Conservation (phyloP, 2,888 invertebrate genomes). For the Brachypterus glaber region DNA sequence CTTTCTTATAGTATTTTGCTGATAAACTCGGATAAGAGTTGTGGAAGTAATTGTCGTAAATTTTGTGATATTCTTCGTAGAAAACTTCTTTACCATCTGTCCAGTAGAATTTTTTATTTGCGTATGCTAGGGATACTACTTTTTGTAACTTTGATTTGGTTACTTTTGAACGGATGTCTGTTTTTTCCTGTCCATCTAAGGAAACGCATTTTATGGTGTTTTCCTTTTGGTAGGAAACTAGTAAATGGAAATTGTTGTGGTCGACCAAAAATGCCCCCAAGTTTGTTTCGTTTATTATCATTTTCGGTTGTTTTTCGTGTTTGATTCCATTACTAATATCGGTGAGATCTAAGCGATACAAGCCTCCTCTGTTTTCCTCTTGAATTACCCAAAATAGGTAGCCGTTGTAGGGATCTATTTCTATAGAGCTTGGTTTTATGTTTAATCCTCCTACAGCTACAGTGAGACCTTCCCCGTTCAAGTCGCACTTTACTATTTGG, state of each 20-base stretch:
- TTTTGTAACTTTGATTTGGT: slow-evolving; percentile 65
- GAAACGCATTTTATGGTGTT: slow-evolving; percentile 76
- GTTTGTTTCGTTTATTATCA: slow-evolving; percentile 55
- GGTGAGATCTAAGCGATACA: slow-evolving; percentile 68
- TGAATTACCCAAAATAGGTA: slow-evolving; percentile 71
- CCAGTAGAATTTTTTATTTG: slow-evolving; percentile 77
- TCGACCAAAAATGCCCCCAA: slow-evolving; percentile 79
- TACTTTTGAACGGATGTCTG: slow-evolving; percentile 64
- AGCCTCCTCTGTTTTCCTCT: slow-evolving; percentile 50
- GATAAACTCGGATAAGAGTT: slow-evolving; percentile 56
- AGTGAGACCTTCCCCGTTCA: slow-evolving; percentile 61
- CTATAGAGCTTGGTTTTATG: slow-evolving; percentile 65
- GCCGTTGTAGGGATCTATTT: slow-evolving; percentile 90
- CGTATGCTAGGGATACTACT: slow-evolving; percentile 65
- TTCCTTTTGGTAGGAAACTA: slow-evolving; percentile 62
- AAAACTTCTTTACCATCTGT: slow-evolving; percentile 69
- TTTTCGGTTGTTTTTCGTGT: slow-evolving; percentile 56
- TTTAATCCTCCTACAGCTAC: slow-evolving; percentile 62
- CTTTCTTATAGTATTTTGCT: slow-evolving; percentile 34
- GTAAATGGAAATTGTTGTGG: slow-evolving; percentile 67
- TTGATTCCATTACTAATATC: slow-evolving; percentile 66
- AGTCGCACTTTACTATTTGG: slow-evolving; percentile 67
- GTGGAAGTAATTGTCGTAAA: slow-evolving; percentile 63
- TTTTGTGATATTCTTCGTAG: slow-evolving; percentile 64
- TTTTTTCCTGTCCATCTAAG: slow-evolving; percentile 67